Evolutionary conservation across 2,113 vertebrate species (phyloP), one percentile per base, ranked within the genome.

Genomic region (Anser cygnoides): DNA sequence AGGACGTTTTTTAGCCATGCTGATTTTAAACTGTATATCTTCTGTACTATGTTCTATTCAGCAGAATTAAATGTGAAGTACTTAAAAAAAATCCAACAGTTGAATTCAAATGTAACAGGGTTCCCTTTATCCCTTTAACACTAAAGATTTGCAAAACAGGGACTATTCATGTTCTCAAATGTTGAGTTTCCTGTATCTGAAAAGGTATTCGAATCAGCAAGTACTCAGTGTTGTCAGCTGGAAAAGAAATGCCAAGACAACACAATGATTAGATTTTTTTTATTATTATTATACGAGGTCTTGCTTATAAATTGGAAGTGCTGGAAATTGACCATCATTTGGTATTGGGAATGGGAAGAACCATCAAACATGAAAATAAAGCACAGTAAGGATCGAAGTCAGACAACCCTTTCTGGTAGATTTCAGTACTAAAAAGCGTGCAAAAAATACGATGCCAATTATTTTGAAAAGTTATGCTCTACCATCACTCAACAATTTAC

Each of bases 341-440:
- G 39, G 46, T 68, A 49, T 54, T 61, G 26, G 58, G 86, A 68
- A 20, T 2, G 2, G 58, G 35, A 41, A 84, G 22, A 31, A 20
- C 33, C 57, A 84, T 89, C 65, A 90, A 90, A 84, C 33, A 57
- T 28, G 59, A 84, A 93, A 86, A 92, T 54, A 73, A 86, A 78
- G 11, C 29, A 68, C 33, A 54, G 35, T 62, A 87, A 81, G 61
- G 86, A 93, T 93, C 90, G 84, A 93, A 97, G 76, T 81, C 65
- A 94, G 57, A 23, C 73, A 91, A 33, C 10, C 2, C 10, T 88
- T 94, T 78, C 80, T 68, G 63, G 62, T 22, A 77, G 43, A 86
- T 86, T 87, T 84, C 23, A 88, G 68, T 59, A 80, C 10, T 73
- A 71, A 87, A 89, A 85, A 55, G 26, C 41, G 54, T 52, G 20